phyloP scores from a whole-genome alignment of 2,888 invertebrate species.

The Dascillus cervinus region DNA sequence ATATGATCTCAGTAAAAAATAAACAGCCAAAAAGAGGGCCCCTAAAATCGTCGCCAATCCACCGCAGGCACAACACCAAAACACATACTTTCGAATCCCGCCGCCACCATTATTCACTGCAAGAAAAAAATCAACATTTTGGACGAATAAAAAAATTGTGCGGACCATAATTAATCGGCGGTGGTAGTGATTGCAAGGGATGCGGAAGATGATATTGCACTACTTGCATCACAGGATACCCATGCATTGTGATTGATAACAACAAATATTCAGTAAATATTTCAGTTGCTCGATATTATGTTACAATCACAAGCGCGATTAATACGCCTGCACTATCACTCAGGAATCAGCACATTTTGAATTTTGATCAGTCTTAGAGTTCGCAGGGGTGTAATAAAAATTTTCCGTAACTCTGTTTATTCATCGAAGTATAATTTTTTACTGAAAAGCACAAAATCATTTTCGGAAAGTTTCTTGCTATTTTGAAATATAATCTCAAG shows the following conservation, averaged over 20 bases:
- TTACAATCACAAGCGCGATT: no score
- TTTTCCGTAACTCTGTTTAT: no score
- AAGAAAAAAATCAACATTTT: constrained; percentile 16
- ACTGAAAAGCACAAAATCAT: no score
- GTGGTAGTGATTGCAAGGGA: constrained; percentile 36
- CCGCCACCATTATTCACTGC: constrained; percentile 43
- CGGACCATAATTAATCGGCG: constrained; percentile 28
- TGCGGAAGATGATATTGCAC: constrained; percentile 57
- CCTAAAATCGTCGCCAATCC: constrained; percentile 70
- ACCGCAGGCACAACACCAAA: constrained; percentile 77
- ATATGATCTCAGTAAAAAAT: constrained; percentile 69
- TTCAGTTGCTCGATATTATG: no score
- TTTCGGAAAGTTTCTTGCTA: no score
- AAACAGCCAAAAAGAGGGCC: constrained; percentile 69
- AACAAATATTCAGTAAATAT: no score
- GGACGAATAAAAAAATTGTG: background rate
- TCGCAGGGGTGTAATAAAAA: no score
- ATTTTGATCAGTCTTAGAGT: no score
- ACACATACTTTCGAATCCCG: constrained; percentile 67
- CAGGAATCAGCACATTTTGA: no score
- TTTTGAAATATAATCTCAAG: no score
- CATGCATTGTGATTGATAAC: constrained; percentile 47
- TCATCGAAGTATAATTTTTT: no score
- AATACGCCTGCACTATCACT: no score
- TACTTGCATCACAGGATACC: constrained; percentile 60